A percentile compares a stretch with the other conserved stretches of the same genome.
Evolutionary conservation across 2,888 invertebrate genomes (phyloP).

Genomic region (Hemaris fuciformis): DNA sequence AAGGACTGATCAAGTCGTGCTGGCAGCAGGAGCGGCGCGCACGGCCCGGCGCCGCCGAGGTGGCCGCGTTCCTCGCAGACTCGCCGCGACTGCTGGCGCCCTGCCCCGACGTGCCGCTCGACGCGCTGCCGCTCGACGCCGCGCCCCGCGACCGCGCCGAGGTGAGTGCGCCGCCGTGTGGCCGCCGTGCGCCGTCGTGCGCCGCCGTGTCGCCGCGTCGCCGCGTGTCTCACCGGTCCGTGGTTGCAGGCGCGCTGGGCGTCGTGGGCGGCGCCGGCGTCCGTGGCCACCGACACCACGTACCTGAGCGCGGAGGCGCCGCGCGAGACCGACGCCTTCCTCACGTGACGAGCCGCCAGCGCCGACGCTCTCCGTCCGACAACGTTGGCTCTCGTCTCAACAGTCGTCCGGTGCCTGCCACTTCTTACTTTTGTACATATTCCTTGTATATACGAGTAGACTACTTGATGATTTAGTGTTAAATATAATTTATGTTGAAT

Average conservation of each 20-base stretch:
- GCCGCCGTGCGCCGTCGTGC: background rate
- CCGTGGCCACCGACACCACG: constrained; percentile 57
- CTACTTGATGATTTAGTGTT: background rate
- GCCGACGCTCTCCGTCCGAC: constrained; percentile 5
- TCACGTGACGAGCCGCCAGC: constrained; percentile 9
- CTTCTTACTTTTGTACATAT: background rate
- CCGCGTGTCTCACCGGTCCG: background rate
- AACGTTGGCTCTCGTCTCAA: background rate
- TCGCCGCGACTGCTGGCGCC: constrained; percentile 89
- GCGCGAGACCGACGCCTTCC: constrained; percentile 45
- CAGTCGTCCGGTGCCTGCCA: too few relatives aligned
- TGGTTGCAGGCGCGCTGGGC: constrained; percentile 53
- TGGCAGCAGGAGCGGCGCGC: constrained; percentile 87
- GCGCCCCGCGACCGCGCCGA: constrained; percentile 40
- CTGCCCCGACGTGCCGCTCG: constrained; percentile 88
- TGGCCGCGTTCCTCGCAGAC: constrained; percentile 90
- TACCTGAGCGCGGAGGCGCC: constrained; percentile 58
- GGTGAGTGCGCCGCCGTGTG: constrained; percentile 26
- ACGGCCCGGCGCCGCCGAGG: constrained; percentile 89
- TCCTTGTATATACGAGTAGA: background rate
- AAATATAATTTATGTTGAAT: background rate
- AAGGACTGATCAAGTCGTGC: constrained; percentile 88
- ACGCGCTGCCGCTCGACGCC: constrained; percentile 87
- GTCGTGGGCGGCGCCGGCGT: constrained; percentile 60
- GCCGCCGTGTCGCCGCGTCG: background rate